These are phyloP conservation scores for Nycticorax nycticorax DNA, from an alignment of 2,113 vertebrate species.

Conservation along the genomic window DNA sequence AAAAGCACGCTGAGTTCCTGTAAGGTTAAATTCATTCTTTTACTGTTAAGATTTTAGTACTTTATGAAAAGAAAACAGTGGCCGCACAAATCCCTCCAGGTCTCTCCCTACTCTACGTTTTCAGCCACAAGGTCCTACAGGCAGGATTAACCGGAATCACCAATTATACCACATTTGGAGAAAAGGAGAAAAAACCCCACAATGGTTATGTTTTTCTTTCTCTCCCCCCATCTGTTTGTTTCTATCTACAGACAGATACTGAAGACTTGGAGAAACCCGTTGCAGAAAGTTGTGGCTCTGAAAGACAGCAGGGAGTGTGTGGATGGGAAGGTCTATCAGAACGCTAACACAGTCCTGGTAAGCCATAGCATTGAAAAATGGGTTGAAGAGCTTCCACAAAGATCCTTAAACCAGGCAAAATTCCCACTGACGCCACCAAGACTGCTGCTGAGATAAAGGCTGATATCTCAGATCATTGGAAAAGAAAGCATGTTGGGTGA, in stretches of 20 bases:
- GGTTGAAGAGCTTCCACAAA: background rate
- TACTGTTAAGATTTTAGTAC: background rate
- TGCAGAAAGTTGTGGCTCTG: background rate
- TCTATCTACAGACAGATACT: background rate
- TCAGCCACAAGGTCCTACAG: background rate
- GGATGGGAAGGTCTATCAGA: background rate
- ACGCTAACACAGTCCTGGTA: background rate
- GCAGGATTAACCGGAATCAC: background rate
- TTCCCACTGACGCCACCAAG: constrained; percentile 19
- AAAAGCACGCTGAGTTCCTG: constrained; percentile 5
- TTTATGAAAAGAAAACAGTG: background rate
- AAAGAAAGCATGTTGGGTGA: background rate
- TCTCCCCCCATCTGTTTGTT: background rate
- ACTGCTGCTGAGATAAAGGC: constrained; percentile 30
- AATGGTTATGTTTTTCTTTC: background rate
- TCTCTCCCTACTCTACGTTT: background rate
- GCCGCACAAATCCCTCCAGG: background rate
- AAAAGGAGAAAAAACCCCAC: background rate
- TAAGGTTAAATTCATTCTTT: constrained; percentile 1
- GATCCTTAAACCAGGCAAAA: constrained; percentile 4
- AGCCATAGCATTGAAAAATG: background rate
- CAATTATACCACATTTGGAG: background rate
- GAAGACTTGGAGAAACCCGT: background rate
- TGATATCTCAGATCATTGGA: background rate
- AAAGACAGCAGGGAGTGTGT: background rate